A percentile compares a stretch with the other conserved stretches of the same genome.
Evolutionary conservation across 2,888 invertebrate species (phyloP).

Genomic region (Drosophila borealis): DNA sequence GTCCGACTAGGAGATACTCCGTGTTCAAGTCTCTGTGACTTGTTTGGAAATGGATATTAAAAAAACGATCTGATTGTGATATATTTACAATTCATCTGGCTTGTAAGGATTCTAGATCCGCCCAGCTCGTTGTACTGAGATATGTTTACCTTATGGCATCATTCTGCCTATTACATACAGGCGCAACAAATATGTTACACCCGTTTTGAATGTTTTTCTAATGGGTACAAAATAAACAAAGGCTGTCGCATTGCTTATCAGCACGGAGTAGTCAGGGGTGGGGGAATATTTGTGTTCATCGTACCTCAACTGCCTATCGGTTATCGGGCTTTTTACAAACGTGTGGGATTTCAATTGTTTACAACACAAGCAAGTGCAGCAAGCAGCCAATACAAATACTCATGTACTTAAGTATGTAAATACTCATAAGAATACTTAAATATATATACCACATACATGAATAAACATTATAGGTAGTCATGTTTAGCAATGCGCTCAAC

Average conservation of each 20-base stretch:
- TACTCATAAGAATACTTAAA: background rate
- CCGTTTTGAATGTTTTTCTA: too few species aligned
- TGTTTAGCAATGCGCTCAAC: background rate
- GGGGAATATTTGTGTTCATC: background rate
- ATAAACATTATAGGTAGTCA: background rate
- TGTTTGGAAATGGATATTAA: too few species aligned
- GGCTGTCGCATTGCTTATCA: slow-evolving; percentile 22
- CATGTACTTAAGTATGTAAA: background rate
- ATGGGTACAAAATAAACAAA: slow-evolving; percentile 16
- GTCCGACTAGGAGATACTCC: too few species aligned
- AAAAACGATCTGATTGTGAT: too few species aligned
- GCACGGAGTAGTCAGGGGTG: background rate
- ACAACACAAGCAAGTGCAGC: background rate
- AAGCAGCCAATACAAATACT: background rate
- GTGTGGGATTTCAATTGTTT: slow-evolving; percentile 2
- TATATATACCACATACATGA: background rate
- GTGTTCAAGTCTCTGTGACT: too few species aligned
- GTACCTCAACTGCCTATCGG: slow-evolving; percentile 22
- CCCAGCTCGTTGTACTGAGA: too few species aligned
- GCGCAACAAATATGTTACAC: too few species aligned
- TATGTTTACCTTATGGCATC: too few species aligned
- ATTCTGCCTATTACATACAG: too few species aligned
- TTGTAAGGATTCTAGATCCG: too few species aligned
- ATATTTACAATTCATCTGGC: too few species aligned
- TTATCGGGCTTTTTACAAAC: slow-evolving; percentile 13